Evolutionary conservation across 2,113 vertebrate genomes (phyloP).

Genomic region (Panurus biarmicus): DNA sequence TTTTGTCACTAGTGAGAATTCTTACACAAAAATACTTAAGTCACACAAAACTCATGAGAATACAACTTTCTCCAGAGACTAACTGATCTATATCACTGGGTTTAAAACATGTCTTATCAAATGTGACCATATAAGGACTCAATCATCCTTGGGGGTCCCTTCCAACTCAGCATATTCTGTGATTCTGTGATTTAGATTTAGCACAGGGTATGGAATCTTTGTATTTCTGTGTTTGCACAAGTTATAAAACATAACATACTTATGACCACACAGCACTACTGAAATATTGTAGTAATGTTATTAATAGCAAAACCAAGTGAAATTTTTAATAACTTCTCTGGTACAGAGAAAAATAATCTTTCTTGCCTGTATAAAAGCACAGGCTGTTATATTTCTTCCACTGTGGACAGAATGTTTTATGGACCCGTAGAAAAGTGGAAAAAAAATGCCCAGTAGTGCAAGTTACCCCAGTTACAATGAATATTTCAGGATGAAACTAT

Average conservation of each 20-base stretch:
- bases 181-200: background rate
- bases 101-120: background rate
- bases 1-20: background rate
- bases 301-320: background rate
- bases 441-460: background rate
- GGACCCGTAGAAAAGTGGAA: background rate
- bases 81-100: background rate
- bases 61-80: background rate
- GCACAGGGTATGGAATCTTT: background rate
- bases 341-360: background rate
- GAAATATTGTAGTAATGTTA: background rate
- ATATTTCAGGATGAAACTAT: background rate
- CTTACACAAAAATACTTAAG: background rate
- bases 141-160: background rate
- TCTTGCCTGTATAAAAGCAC: background rate
- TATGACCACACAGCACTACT: background rate
- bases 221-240: background rate
- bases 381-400: background rate
- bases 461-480: background rate
- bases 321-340: background rate
- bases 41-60: background rate
- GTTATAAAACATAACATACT: background rate
- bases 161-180: background rate
- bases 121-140: background rate
- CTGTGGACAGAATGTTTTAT: background rate